These are phyloP conservation scores for Druon quercuslanigerum DNA, from an alignment of 1,140 invertebrate genomes.

Conservation along the genomic window DNA sequence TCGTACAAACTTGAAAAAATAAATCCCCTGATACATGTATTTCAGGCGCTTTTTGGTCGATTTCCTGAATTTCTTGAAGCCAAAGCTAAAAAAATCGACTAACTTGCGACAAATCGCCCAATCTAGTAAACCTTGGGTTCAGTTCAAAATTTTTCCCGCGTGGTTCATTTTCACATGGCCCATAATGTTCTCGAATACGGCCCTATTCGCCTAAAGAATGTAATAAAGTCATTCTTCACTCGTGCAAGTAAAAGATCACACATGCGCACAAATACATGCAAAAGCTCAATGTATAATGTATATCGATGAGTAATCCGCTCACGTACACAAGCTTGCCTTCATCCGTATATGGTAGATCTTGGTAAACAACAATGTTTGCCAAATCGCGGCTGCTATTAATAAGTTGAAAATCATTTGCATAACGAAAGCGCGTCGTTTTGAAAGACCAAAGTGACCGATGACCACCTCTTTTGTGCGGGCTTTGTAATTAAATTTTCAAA, in stretches of 20 bases:
- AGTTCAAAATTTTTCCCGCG: no score
- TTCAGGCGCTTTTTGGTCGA: no score
- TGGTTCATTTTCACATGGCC: background rate
- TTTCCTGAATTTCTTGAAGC: no score
- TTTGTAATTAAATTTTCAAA: background rate
- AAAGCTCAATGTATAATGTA: constrained; percentile 34
- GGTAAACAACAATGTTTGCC: constrained; percentile 73
- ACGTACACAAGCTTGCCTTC: constrained; percentile 40
- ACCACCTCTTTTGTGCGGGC: background rate
- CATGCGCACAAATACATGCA: constrained; percentile 36
- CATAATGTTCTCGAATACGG: background rate
- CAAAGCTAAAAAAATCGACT: no score
- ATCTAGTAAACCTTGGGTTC: no score
- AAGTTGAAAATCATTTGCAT: constrained; percentile 67
- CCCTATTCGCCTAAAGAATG: background rate
- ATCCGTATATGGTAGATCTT: constrained; percentile 67
- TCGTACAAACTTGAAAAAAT: no score
- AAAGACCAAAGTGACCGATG: background rate
- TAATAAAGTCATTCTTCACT: background rate
- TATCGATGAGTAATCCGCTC: constrained; percentile 45
- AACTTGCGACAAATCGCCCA: no score
- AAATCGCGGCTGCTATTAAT: constrained; percentile 71
- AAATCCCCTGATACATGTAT: no score
- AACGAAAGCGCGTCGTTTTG: constrained; percentile 47
- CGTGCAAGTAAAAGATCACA: constrained; percentile 12